Evolutionary conservation across 1,140 invertebrate genomes (phyloP), one percentile per base, ranked within the genome.

Genomic region (Hylyphantes graminicola): DNA sequence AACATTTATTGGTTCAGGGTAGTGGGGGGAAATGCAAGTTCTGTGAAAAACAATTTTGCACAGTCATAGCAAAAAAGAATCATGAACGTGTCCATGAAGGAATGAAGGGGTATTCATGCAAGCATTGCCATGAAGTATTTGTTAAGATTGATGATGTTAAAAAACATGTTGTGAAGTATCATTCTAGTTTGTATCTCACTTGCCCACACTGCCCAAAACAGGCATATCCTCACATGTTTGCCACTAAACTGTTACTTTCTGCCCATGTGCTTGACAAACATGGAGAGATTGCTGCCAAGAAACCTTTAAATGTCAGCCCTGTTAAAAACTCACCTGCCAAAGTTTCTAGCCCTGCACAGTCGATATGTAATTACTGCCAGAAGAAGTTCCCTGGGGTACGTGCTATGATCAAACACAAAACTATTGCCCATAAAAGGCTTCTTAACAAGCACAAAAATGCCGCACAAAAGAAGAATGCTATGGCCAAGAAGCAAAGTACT

Each of bases 11-110:
- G 5, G 53, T 5, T 1, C 73, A 85, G 7, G 13, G 35, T 2
- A 77, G 9, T 70, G 53, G 48, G 15, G 70, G 21, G 11, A 15
- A 9, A 21, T 95, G 94, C 88, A 90, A 94, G 17, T 94, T 94
- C 88, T 95, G 94, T 90, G 93, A 94, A 88, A 92, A 93, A 85
- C 93, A 92, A 87, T 95, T 95, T 88, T 90, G 92, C 55, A 93
- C 93, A 50, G 92, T 92, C 87, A 93, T 93, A 86, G 89, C 94
- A 83, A 91, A 92, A 59, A 92, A 93, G 78, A 92, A 94, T 87
- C 94, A 95, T 88, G 88, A 89, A 70, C 78, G 85, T 12, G 80
- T 88, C 19, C 89, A 89, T 61, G 79, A 88, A 68, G 87, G 87
- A 3, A 15, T 70, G 15, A 85, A 87, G 48, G 73, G 75, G 53